A percentile compares a stretch with the other conserved stretches of the same genome.
phyloP scores from a whole-genome alignment of 2,797 vertebrate genomes.

The Taeniopygia guttata region DNA sequence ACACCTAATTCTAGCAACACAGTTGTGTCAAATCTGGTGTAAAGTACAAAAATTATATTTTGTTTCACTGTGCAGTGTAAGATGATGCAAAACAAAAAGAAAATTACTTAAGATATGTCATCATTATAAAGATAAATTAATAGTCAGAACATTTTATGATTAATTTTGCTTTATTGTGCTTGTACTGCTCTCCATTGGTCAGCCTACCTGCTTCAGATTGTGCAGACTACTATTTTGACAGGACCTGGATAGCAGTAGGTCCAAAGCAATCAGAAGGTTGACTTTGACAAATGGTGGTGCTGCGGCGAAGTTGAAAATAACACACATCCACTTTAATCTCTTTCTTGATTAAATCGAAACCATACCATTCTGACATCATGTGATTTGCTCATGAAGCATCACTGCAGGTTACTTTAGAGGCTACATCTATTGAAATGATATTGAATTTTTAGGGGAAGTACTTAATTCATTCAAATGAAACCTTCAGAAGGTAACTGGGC shows the following conservation, averaged over 20 bases:
- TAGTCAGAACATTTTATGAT: slow-evolving; percentile 72
- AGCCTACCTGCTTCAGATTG: slow-evolving; percentile 86
- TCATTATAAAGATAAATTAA: slow-evolving; percentile 76
- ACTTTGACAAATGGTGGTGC: slow-evolving; percentile 99
- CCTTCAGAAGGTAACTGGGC: slow-evolving; percentile 78
- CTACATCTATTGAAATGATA: slow-evolving; percentile 84
- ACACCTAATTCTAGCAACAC: slow-evolving; percentile 39
- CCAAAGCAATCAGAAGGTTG: slow-evolving; percentile 99
- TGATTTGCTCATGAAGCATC: slow-evolving; percentile 89
- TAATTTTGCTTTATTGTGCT: slow-evolving; percentile 78
- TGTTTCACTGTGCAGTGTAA: slow-evolving; percentile 34
- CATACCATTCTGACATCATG: slow-evolving; percentile 93
- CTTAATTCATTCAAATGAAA: slow-evolving; percentile 85
- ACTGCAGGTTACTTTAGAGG: slow-evolving; percentile 84
- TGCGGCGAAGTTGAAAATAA: slow-evolving; percentile 97
- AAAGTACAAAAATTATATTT: slow-evolving; percentile 55
- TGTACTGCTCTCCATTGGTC: slow-evolving; percentile 66
- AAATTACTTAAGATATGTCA: slow-evolving; percentile 39
- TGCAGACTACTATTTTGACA: slow-evolving; percentile 95
- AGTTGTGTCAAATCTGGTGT: slow-evolving; percentile 49
- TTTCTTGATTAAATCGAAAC: slow-evolving; percentile 99
- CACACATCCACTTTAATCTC: slow-evolving; percentile 99
- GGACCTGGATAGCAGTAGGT: slow-evolving; percentile 95
- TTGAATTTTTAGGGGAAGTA: slow-evolving; percentile 81
- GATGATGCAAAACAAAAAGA: slow-evolving; percentile 58